Base-by-base conservation (phyloP, 2,113 vertebrate genomes). In the Cephalopterus ornatus region DNA sequence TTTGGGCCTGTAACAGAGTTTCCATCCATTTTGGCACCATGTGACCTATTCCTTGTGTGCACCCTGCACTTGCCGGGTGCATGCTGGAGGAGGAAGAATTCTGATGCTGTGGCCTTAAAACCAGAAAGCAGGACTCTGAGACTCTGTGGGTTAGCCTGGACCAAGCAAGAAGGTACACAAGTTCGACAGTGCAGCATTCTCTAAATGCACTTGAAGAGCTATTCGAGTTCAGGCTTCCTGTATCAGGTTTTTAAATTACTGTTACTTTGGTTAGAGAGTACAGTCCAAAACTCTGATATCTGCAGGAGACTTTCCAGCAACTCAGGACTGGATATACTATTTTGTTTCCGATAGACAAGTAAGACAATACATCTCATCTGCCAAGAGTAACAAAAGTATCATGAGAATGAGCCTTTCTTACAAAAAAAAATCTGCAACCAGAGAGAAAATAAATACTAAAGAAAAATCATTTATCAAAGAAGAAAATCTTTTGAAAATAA, bases 271-370 rank as follows among this genome's bases (percentile, higher is more conserved):
- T 83, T 52, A 74, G 41, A 56, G 46, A 59, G n/a, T 6, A 92
- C 42, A 71, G 77, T 67, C 37, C 59, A 65, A 92, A 94, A 46
- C 20, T 28, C 44, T 24, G 24, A 35, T 83, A 77, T 26, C 83
- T 82, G 89, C 85, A 63, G 42, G 85, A 96, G 67, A 77, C 73
- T 87, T 94, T 93, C 65, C 58, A 90, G 44, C 44, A 58, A 55
- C 67, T 91, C 68, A 78, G 53, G 44, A 61, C 56, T 88, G 46
- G 22, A 67, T 59, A 89, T 42, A 70, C 22, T 76, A 35, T 71
- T 92, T 86, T 56, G 49, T 71, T 82, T 93, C 68, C 67, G 92
- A 84, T 8, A 78, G 85, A 56, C 18, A 77, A 80, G 28, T 42
- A 24, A 78, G 58, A 92, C 79, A 95, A 83, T 84, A 37, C 30